Evolutionary conservation across 1,140 invertebrate species (phyloP).

Genomic region (Euwallacea fornicatus): DNA sequence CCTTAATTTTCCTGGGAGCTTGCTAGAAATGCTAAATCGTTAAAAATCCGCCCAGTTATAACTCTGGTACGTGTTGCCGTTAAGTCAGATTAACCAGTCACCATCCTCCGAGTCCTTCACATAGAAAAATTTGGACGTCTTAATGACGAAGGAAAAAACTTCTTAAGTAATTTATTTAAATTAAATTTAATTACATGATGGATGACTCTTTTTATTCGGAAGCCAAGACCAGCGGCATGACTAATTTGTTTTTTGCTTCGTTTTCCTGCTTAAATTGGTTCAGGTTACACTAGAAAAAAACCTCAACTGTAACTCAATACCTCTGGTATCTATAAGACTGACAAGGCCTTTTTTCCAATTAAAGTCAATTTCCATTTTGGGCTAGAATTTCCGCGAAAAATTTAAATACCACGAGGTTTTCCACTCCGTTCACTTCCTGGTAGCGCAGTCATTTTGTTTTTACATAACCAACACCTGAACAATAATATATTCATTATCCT

Average conservation of each 20-base stretch:
- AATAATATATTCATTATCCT: slow-evolving; percentile 10
- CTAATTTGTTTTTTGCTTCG: slow-evolving; percentile 22
- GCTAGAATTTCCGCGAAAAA: neutral
- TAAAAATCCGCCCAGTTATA: too few relatives aligned
- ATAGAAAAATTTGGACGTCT: slow-evolving; percentile 8
- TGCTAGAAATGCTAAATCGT: too few relatives aligned
- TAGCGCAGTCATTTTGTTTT: neutral
- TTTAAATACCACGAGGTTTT: neutral
- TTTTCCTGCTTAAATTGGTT: slow-evolving; percentile 13
- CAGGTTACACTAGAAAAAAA: neutral
- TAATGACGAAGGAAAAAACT: slow-evolving; percentile 14
- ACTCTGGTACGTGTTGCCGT: too few relatives aligned
- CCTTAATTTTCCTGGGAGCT: too few relatives aligned
- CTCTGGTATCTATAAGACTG: too few relatives aligned
- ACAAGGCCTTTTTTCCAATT: too few relatives aligned
- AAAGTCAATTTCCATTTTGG: neutral
- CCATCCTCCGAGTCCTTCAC: too few relatives aligned
- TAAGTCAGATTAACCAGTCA: too few relatives aligned
- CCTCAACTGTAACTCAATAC: too few relatives aligned
- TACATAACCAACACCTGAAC: slow-evolving; percentile 15
- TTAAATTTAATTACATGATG: slow-evolving; percentile 25
- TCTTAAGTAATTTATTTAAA: slow-evolving; percentile 18
- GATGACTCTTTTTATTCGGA: slow-evolving; percentile 17
- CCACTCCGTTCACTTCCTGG: slow-evolving; percentile 7
- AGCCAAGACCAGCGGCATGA: slow-evolving; percentile 18